phyloP scores from a whole-genome alignment of 2,113 vertebrate species.

The Chelonoidis abingdonii region DNA sequence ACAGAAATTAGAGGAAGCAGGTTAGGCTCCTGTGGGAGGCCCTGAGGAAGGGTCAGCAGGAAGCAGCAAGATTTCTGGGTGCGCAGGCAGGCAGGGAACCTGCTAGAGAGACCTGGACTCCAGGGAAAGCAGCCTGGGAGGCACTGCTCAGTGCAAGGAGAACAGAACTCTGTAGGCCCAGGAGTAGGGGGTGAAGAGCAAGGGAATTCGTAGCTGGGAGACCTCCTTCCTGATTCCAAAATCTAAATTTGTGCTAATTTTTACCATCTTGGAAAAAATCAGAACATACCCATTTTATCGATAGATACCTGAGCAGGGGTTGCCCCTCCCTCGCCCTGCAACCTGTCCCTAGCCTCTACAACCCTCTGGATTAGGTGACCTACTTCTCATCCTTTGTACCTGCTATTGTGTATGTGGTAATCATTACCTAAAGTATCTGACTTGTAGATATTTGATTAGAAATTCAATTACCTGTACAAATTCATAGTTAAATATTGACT shows the following conservation, averaged over 20 bases:
- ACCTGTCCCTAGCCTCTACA: too few species aligned
- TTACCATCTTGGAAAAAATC: too few species aligned
- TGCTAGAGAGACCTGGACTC: background rate
- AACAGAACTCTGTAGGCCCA: background rate
- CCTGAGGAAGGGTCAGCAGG: background rate
- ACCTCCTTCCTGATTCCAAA: too few species aligned
- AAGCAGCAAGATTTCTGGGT: background rate
- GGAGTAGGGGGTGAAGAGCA: background rate
- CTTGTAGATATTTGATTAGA: slow-evolving; percentile 56
- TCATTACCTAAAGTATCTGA: slow-evolving; percentile 11
- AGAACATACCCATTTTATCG: too few species aligned
- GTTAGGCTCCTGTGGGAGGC: background rate
- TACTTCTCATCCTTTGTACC: background rate
- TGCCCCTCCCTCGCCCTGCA: too few species aligned
- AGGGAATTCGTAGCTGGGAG: background rate
- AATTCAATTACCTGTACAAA: slow-evolving; percentile 60
- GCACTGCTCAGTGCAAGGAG: background rate
- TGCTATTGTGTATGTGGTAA: background rate
- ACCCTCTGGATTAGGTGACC: too few species aligned
- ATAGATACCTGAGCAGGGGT: too few species aligned
- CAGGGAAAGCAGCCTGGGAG: background rate
- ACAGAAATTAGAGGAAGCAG: background rate
- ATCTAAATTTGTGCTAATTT: too few species aligned
- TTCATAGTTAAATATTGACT: slow-evolving; percentile 12
- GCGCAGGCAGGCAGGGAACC: background rate